Evolutionary conservation across 2,888 invertebrate genomes (phyloP).

Genomic region (Heteromyza rotundicornis): DNA sequence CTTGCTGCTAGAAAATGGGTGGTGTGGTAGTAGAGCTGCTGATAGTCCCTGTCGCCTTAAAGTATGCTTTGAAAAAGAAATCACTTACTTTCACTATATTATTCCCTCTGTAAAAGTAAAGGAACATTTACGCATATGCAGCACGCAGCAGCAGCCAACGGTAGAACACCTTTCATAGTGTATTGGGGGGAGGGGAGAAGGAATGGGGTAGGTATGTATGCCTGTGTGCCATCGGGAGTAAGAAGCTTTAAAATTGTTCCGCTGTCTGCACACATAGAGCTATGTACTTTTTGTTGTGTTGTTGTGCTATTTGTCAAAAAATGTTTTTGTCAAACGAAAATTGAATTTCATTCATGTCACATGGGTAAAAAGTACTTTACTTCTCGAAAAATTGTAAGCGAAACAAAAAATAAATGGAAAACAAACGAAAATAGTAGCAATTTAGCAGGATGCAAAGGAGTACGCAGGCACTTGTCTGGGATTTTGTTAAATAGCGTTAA

Average conservation of each 20-base stretch:
- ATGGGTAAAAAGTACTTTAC: neutral
- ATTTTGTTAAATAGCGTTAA: neutral
- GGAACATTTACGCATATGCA: neutral
- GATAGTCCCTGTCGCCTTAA: conserved; percentile 8
- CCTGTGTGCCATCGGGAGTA: neutral
- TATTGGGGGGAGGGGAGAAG: too few relatives aligned
- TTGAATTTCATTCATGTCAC: conserved; percentile 12
- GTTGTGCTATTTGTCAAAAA: too few relatives aligned
- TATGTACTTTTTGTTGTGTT: too few relatives aligned
- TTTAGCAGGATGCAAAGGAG: too few relatives aligned
- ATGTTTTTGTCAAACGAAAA: conserved; percentile 18
- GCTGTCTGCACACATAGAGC: conserved; percentile 16
- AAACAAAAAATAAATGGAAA: conserved; percentile 40
- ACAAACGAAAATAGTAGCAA: neutral
- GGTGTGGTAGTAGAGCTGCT: too few relatives aligned
- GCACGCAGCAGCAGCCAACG: neutral
- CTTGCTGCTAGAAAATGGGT: too few relatives aligned
- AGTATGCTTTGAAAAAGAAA: conserved; percentile 15
- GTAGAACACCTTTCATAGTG: too few relatives aligned
- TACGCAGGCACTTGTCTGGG: neutral
- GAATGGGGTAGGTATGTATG: neutral
- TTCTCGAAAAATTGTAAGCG: conserved; percentile 1
- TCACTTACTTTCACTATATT: conserved; percentile 20
- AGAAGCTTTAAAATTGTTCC: conserved; percentile 18
- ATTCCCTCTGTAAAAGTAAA: neutral